These are phyloP conservation scores for Crossaster papposus DNA, from an alignment of 53 echinoderm and acorn worm genomes.

Conservation along the genomic window DNA sequence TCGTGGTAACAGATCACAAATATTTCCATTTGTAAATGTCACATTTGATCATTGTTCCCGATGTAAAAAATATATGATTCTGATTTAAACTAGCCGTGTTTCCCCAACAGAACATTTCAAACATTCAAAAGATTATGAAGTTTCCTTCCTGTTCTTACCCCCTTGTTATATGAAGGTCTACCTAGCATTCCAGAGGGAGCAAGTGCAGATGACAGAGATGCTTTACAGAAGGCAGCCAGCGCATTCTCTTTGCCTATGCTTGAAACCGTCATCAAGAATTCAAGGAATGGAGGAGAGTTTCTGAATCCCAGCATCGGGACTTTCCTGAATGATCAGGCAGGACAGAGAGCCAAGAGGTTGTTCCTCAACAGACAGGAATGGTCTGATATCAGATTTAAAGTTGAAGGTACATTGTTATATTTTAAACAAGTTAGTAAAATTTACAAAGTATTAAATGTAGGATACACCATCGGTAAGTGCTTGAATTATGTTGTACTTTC, in stretches of 20 bases:
- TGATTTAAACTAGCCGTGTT: no score
- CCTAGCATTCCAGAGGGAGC: conserved; percentile 35
- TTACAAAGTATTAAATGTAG: no score
- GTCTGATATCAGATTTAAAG: conserved; percentile 79
- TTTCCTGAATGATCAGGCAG: conserved; percentile 79
- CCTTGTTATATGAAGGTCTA: conserved; percentile 18
- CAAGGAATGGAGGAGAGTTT: conserved; percentile 73
- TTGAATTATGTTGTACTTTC: no score
- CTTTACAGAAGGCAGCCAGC: conserved; percentile 59
- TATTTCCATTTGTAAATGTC: no score
- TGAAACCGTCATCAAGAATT: conserved; percentile 65
- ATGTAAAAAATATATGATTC: no score
- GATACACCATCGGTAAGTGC: no score
- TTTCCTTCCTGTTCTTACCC: background rate
- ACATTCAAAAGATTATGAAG: background rate
- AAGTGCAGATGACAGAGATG: conserved; percentile 45
- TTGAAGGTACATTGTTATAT: conserved; percentile 62
- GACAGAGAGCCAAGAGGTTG: conserved; percentile 65
- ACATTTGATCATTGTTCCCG: no score
- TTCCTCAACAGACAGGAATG: conserved; percentile 71
- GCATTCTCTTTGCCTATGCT: conserved; percentile 70
- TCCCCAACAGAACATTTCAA: no score
- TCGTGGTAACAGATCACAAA: no score
- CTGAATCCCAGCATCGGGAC: conserved; percentile 89
- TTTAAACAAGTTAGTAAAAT: no score